Conservation (phyloP, 35 echinoderm and acorn worm genomes). For the Apostichopus parvimensis region DNA sequence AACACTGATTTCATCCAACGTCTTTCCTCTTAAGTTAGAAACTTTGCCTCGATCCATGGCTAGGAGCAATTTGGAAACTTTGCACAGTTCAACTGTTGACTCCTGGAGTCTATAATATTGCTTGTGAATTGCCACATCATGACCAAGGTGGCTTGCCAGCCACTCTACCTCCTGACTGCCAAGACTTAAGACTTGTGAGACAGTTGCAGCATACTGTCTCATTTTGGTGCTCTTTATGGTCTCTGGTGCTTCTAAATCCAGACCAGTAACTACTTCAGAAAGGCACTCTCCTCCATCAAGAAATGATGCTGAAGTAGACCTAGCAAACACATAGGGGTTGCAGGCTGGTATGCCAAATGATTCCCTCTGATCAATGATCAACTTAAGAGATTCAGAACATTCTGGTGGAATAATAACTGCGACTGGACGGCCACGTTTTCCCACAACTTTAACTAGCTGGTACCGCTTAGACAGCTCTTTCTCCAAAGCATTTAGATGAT, state of each 20-base stretch:
- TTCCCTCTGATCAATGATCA: no score
- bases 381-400: no score
- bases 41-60: background rate
- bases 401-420: no score
- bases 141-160: constrained; percentile 24
- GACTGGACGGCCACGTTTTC: background rate
- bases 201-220: constrained; percentile 8
- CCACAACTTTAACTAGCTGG: background rate
- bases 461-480: background rate
- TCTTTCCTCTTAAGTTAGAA: background rate
- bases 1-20: background rate
- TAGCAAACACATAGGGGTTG: no score
- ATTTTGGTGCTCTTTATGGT: constrained; percentile 9
- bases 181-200: constrained; percentile 7
- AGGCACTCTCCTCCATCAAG: background rate
- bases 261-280: background rate
- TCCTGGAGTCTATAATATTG: no score
- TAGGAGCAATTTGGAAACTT: background rate
- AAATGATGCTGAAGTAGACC: no score
- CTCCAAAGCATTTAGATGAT: background rate
- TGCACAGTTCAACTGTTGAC: no score
- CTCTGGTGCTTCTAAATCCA: background rate
- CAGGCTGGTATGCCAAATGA: no score
- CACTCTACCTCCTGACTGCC: background rate
- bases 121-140: background rate